phyloP scores from a whole-genome alignment of 2,888 invertebrate genomes.

The Epistrophella euchroma region DNA sequence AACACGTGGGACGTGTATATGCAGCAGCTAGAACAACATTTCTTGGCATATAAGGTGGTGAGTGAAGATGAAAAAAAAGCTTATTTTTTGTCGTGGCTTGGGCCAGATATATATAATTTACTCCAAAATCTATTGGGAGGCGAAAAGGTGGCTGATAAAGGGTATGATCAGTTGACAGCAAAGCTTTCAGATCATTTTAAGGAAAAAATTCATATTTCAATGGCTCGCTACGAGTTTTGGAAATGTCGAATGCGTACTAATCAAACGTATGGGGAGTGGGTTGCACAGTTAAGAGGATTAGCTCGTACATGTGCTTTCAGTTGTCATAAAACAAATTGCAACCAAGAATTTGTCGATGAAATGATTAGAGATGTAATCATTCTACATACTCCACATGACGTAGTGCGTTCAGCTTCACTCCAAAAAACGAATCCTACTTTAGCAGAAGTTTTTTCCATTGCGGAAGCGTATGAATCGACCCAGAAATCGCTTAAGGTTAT shows the following conservation, averaged over 20 bases:
- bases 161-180: not conserved
- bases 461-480: slow-evolving; percentile 37
- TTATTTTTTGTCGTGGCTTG: slow-evolving; percentile 33
- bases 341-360: not conserved
- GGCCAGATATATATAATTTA: slow-evolving; percentile 20
- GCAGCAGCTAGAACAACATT: slow-evolving; percentile 32
- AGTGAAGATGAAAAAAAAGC: slow-evolving; percentile 40
- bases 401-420: slow-evolving; percentile 34
- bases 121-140: slow-evolving; percentile 28
- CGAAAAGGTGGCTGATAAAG: slow-evolving; percentile 12
- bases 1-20: not conserved
- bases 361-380: slow-evolving; percentile 42
- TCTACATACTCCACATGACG: slow-evolving; percentile 35
- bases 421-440: slow-evolving; percentile 48
- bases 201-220: too few relatives aligned
- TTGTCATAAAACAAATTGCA: slow-evolving; percentile 1
- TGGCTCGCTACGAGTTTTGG: too few relatives aligned
- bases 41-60: slow-evolving; percentile 44
- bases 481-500: slow-evolving; percentile 39
- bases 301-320: not conserved
- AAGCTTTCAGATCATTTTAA: too few relatives aligned
- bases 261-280: too few relatives aligned
- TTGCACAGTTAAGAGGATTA: too few relatives aligned
- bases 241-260: too few relatives aligned
- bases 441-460: slow-evolving; percentile 36